phyloP scores from a whole-genome alignment of 2,888 invertebrate genomes.

The Trisateles emortualis region DNA sequence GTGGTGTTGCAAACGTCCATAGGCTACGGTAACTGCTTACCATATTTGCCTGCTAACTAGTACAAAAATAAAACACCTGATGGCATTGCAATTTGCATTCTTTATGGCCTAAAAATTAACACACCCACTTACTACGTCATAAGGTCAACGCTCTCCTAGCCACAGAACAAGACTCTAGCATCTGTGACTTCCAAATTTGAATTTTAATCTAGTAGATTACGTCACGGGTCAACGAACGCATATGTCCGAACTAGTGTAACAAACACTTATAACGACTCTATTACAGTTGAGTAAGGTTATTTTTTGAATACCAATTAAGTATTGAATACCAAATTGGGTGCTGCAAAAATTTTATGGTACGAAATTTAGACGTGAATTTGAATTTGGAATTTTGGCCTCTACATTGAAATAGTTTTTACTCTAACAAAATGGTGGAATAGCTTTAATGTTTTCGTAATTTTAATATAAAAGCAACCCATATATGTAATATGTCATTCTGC shows the following conservation, averaged over 20 bases:
- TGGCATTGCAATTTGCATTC: slow-evolving; percentile 32
- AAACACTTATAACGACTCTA: slow-evolving; percentile 50
- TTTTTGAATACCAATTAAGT: slow-evolving; percentile 51
- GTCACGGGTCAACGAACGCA: slow-evolving; percentile 75
- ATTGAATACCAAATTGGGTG: slow-evolving; percentile 13
- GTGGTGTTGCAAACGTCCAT: too few relatives aligned
- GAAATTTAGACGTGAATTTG: slow-evolving; percentile 26
- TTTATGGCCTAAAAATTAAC: slow-evolving; percentile 31
- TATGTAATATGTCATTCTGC: too few relatives aligned
- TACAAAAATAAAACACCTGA: too few relatives aligned
- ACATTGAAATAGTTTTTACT: not conserved
- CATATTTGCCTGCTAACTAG: too few relatives aligned
- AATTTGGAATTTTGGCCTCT: not conserved
- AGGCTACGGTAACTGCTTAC: too few relatives aligned
- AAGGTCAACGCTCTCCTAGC: slow-evolving; percentile 53
- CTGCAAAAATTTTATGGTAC: slow-evolving; percentile 14
- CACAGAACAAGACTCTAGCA: slow-evolving; percentile 62
- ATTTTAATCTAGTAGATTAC: slow-evolving; percentile 79
- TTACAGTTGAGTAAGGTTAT: slow-evolving; percentile 48
- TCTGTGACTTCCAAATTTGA: slow-evolving; percentile 79
- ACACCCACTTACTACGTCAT: slow-evolving; percentile 63
- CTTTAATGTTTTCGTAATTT: not conserved
- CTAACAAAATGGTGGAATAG: not conserved
- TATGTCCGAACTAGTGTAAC: slow-evolving; percentile 70
- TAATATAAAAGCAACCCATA: too few relatives aligned